Base-by-base conservation (phyloP, 2,113 vertebrate genomes). In the Oceanites oceanicus region DNA sequence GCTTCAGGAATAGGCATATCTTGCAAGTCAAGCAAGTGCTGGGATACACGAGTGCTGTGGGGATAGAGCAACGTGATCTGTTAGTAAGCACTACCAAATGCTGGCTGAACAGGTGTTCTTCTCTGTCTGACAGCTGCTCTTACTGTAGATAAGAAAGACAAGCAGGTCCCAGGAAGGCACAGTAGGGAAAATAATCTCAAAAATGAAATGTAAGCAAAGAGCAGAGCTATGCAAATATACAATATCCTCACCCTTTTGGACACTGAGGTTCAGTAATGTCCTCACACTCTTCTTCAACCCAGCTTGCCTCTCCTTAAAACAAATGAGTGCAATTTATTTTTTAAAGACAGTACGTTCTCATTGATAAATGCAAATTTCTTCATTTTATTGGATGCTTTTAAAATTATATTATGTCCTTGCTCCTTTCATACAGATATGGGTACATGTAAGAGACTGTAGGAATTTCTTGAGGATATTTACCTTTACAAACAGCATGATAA, bases 281-380 rank as follows among this genome's bases (percentile, higher is more conserved):
- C 66, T 98, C 97, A 97, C 98, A 98, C 10, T 96, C 86, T 65
- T 98, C 98, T 98, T 98, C 96, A 71, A 97, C 94, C 98, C 98
- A 98, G 94, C 98, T 98, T 97, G 97, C 94, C 92, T 97, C 97
- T 86, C 98, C 98, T 98, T 96, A 94, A 98, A 96, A 95, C 74
- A 97, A 94, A 96, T 16, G 36, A 94, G 50, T 58, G 77, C 62
- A 92, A 56, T 94, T 95, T 88, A 94, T 95, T 93, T 94, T 88
- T 92, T 65, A 83, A 83, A 88, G 27, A 76, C 32, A 92, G 49
- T 61, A 91, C 16, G 86, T 81, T 90, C 47, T 85, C 55, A 71
- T n/a, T 44, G 15, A 71, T 11, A 87, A 61, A 75, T 23, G 12
- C 18, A 91, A 80, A 29, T 6, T 34, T 73, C 75, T 74, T 50